Conservation (phyloP, 2,888 invertebrate species). For the Epirrita christyi region DNA sequence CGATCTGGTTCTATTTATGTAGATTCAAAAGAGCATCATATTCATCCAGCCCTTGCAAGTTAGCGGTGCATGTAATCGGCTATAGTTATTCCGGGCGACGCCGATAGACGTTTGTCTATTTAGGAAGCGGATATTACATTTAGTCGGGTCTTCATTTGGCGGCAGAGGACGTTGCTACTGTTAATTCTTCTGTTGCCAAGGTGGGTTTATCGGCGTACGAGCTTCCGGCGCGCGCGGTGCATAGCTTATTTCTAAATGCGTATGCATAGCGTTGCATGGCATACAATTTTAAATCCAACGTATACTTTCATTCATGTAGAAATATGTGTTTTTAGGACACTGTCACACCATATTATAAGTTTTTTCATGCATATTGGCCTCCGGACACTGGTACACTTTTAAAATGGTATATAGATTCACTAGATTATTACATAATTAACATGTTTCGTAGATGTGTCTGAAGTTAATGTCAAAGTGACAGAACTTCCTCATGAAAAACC, state of each 20-base stretch:
- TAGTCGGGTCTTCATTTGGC: conserved; percentile 82
- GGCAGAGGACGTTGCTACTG: conserved; percentile 53
- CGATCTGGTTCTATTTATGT: conserved; percentile 45
- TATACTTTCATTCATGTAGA: conserved; percentile 69
- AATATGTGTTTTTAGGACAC: conserved; percentile 68
- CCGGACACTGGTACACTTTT: too few species aligned
- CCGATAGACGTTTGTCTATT: conserved; percentile 83
- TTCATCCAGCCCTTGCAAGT: conserved; percentile 41
- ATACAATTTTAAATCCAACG: conserved; percentile 73
- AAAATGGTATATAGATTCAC: too few species aligned
- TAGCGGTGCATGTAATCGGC: conserved; percentile 72
- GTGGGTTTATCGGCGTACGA: conserved; percentile 78
- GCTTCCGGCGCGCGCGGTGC: conserved; percentile 80
- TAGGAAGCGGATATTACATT: conserved; percentile 85
- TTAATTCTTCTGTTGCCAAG: conserved; percentile 36
- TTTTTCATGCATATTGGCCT: background rate
- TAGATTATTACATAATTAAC: too few species aligned
- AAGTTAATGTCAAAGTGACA: too few species aligned
- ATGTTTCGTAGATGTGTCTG: too few species aligned
- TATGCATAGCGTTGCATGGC: conserved; percentile 67
- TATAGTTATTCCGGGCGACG: conserved; percentile 81
- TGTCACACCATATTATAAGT: conserved; percentile 4
- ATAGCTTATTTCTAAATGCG: conserved; percentile 77
- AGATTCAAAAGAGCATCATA: conserved; percentile 42
- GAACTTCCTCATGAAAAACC: too few species aligned